Conservation (phyloP, 2,888 invertebrate species). For the Arrhopalites spinosus region DNA sequence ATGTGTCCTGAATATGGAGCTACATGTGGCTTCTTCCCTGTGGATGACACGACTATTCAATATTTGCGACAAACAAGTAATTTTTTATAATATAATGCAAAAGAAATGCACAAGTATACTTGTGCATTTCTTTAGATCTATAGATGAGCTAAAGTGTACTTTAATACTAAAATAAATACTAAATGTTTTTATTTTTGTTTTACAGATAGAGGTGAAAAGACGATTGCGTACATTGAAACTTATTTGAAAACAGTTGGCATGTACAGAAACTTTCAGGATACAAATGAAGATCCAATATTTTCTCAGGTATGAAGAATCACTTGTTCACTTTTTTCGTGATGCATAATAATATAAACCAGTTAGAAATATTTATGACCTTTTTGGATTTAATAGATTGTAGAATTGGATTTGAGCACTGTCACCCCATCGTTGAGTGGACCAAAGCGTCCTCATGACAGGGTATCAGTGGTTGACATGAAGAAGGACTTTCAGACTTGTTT, state of each 20-base stretch:
- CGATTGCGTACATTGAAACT: constrained; percentile 75
- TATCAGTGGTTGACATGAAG: constrained; percentile 88
- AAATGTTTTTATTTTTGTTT: constrained; percentile 46
- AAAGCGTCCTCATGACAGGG: constrained; percentile 94
- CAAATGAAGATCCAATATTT: constrained; percentile 79
- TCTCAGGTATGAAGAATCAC: constrained; percentile 63
- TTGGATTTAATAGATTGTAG: constrained; percentile 67
- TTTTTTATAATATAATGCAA: neutral
- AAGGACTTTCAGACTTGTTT: constrained; percentile 84
- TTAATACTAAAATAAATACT: neutral
- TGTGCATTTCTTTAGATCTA: neutral
- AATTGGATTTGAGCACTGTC: constrained; percentile 83
- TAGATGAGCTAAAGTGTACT: constrained; percentile 6
- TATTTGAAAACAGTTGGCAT: constrained; percentile 82
- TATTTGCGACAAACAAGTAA: constrained; percentile 85
- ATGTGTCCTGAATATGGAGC: constrained; percentile 99
- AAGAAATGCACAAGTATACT: too few relatives aligned
- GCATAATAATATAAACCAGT: neutral
- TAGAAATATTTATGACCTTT: neutral
- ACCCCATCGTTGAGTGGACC: constrained; percentile 94
- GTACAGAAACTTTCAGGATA: constrained; percentile 78
- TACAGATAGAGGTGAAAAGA: constrained; percentile 77
- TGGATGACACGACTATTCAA: constrained; percentile 77
- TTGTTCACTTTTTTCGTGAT: neutral
- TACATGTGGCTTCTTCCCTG: constrained; percentile 93